Conservation (phyloP, 1,140 invertebrate species). For the Chelonus insularis region DNA sequence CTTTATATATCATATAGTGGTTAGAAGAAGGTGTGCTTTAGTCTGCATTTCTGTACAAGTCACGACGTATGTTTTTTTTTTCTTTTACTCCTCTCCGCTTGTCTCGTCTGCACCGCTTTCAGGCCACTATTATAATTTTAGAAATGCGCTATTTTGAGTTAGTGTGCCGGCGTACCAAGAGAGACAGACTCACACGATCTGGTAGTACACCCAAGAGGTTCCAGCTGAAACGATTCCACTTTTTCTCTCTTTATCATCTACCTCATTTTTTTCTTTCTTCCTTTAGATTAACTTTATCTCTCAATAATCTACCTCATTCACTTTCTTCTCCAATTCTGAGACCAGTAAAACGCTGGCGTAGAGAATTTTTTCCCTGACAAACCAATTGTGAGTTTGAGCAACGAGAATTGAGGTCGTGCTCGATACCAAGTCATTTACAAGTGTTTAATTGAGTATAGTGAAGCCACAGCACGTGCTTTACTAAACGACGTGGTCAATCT, state of each 20-base stretch:
- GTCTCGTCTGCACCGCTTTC: constrained; percentile 3
- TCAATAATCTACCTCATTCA: neutral
- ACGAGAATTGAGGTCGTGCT: constrained; percentile 5
- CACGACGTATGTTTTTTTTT: neutral
- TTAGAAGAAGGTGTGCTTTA: too few species aligned
- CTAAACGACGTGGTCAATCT: neutral
- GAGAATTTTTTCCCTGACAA: constrained; percentile 11
- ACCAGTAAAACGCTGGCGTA: neutral
- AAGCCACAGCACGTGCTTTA: neutral
- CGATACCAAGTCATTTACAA: constrained; percentile 4
- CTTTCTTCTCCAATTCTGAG: neutral
- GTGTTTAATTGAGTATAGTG: neutral
- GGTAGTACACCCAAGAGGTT: constrained; percentile 9
- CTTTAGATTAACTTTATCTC: neutral
- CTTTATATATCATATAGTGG: neutral
- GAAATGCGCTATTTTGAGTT: constrained; percentile 26
- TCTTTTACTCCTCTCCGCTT: constrained; percentile 1
- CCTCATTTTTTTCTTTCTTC: neutral
- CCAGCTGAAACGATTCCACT: constrained; percentile 10
- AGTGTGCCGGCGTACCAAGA: constrained; percentile 19
- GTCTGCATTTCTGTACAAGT: neutral
- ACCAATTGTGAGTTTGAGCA: constrained; percentile 13
- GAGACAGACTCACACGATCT: constrained; percentile 20
- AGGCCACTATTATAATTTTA: constrained; percentile 26
- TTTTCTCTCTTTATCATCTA: constrained; percentile 1